Percentiles rank a stretch among this genome's conserved stretches.
Conservation (phyloP, 2,113 vertebrate genomes). For the Cottus gobio region DNA sequence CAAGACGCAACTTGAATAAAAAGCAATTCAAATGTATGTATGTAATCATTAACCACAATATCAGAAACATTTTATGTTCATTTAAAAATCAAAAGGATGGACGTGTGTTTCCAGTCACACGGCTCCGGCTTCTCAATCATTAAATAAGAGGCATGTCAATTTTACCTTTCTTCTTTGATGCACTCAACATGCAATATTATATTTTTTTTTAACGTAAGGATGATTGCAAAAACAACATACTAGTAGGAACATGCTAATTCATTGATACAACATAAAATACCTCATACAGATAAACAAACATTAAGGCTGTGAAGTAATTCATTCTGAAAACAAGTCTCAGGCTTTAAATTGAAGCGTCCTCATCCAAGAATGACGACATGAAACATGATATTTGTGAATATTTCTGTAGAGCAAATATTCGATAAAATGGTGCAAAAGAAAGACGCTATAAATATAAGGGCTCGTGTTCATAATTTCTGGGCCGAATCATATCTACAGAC, state of each 20-base stretch:
- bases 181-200: constrained; percentile 61
- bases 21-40: constrained; percentile 5
- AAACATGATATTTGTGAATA: constrained; percentile 15
- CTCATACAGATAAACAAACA: constrained; percentile 14
- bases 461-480: constrained; percentile 2
- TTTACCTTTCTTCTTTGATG: constrained; percentile 15
- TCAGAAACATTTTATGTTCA: background rate
- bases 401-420: constrained; percentile 17
- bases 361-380: constrained; percentile 2
- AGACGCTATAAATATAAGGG: background rate
- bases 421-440: constrained; percentile 9
- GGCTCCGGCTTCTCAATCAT: background rate
- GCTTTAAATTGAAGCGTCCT: constrained; percentile 8
- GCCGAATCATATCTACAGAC: constrained; percentile 45
- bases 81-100: constrained; percentile 11
- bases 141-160: background rate
- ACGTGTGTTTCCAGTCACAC: constrained; percentile 2
- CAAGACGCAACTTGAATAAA: constrained; percentile 27
- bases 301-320: constrained; percentile 20
- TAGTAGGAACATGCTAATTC: constrained; percentile 53
- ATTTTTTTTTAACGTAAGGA: constrained; percentile 30
- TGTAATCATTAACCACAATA: constrained; percentile 16
- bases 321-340: constrained; percentile 33
- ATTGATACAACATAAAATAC: constrained; percentile 27
- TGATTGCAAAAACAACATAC: constrained; percentile 37